Conservation (phyloP, 1,140 invertebrate genomes). For the Drosophila subobscura region DNA sequence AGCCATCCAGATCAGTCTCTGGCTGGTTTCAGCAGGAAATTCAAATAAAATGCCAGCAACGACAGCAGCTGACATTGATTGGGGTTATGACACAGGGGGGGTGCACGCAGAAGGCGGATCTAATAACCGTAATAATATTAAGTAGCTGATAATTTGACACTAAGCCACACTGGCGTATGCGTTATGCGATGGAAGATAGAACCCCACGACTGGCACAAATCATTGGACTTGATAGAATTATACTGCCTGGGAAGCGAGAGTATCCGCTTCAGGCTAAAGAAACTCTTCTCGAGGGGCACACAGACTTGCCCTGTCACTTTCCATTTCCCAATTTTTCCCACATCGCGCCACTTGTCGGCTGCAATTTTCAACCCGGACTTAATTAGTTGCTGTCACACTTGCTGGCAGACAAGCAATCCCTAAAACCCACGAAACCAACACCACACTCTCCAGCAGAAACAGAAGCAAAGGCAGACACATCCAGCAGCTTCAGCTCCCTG, state of each 20-base stretch:
- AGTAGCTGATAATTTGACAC: constrained; percentile 55
- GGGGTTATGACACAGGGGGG: constrained; percentile 12
- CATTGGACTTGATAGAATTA: constrained; percentile 5
- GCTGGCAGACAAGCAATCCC: constrained; percentile 34
- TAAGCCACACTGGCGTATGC: constrained; percentile 41
- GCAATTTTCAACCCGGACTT: constrained; percentile 50
- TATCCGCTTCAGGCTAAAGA: neutral
- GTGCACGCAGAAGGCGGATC: constrained; percentile 15
- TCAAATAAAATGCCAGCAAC: constrained; percentile 48
- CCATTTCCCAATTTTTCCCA: neutral
- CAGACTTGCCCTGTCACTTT: constrained; percentile 27
- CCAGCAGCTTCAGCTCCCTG: constrained; percentile 42
- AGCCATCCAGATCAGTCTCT: no score
- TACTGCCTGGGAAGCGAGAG: neutral
- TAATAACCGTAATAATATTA: constrained; percentile 53
- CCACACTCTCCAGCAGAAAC: constrained; percentile 5
- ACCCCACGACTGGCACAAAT: constrained; percentile 13
- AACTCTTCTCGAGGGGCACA: neutral
- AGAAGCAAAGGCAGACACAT: constrained; percentile 3
- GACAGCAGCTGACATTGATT: constrained; percentile 64
- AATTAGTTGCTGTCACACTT: constrained; percentile 58
- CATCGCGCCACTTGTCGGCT: constrained; percentile 36
- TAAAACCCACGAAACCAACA: constrained; percentile 12
- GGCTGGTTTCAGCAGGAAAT: neutral
- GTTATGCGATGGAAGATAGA: constrained; percentile 30